Percentiles rank a stretch among this genome's conserved stretches.
These are phyloP conservation scores for Bicyclus anynana DNA, from an alignment of 1,140 invertebrate species.

Conservation along the genomic window DNA sequence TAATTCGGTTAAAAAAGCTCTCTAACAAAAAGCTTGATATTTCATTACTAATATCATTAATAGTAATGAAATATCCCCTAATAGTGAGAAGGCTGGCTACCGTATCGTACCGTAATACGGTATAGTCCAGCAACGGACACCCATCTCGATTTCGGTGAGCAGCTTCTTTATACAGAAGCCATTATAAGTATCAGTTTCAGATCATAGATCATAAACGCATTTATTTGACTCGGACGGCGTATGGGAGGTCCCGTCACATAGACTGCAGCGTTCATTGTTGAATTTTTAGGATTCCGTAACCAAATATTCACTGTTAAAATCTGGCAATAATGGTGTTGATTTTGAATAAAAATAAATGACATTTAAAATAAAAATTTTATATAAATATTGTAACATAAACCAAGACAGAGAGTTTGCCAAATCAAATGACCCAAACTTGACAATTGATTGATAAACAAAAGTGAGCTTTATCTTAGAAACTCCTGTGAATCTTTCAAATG, in stretches of 20 bases:
- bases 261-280: constrained; percentile 51
- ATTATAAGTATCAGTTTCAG: constrained; percentile 75
- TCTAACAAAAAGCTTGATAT: too few species aligned
- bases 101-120: constrained; percentile 4
- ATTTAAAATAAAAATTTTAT: too few species aligned
- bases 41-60: too few species aligned
- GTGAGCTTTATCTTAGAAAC: too few species aligned
- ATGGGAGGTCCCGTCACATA: constrained; percentile 60
- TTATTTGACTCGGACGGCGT: constrained; percentile 52
- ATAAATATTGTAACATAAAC: too few species aligned
- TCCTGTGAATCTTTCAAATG: too few species aligned
- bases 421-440: too few species aligned
- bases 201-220: constrained; percentile 75
- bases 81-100: neutral
- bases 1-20: too few species aligned
- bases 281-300: constrained; percentile 43
- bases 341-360: neutral
- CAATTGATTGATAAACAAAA: too few species aligned
- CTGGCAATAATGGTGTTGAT: neutral
- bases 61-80: neutral
- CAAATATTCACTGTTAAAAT: neutral
- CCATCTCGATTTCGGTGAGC: constrained; percentile 50
- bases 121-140: constrained; percentile 31
- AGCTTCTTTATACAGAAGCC: constrained; percentile 72
- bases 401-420: too few species aligned